Conservation (phyloP, 2,113 vertebrate genomes). For the Vanacampus margaritifer region DNA sequence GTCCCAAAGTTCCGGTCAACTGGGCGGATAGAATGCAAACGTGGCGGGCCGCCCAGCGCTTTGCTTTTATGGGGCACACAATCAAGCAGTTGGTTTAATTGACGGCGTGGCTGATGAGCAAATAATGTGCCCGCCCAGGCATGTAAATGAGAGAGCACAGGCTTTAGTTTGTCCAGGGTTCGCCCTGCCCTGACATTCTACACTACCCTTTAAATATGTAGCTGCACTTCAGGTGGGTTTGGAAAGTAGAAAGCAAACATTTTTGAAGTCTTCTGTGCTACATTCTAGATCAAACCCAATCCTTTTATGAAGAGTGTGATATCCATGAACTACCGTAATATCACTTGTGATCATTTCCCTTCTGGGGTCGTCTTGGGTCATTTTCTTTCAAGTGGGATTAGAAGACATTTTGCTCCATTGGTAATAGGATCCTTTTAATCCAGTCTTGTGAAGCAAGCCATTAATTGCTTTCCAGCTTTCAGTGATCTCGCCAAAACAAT, state of each 20-base stretch:
- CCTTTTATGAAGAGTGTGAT: neutral
- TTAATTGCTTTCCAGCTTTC: conserved; percentile 46
- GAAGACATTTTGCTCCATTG: conserved; percentile 31
- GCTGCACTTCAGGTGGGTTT: neutral
- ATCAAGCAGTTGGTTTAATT: conserved; percentile 41
- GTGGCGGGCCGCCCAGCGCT: conserved; percentile 37
- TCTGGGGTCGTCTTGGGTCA: conserved; percentile 5
- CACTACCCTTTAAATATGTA: no score
- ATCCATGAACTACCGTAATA: neutral
- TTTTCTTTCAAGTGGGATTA: conserved; percentile 31
- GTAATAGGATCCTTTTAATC: conserved; percentile 54
- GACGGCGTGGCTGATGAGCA: conserved; percentile 20
- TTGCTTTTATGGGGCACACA: conserved; percentile 41
- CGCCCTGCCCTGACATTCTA: neutral
- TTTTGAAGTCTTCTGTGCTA: neutral
- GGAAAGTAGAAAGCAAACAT: neutral
- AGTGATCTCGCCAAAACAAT: conserved; percentile 40
- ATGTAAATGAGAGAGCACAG: conserved; percentile 11
- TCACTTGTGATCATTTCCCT: neutral
- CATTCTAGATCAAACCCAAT: neutral
- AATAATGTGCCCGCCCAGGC: conserved; percentile 43
- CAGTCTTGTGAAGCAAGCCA: conserved; percentile 34
- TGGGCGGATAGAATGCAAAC: conserved; percentile 47
- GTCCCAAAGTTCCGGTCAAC: conserved; percentile 51
- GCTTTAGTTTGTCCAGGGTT: conserved; percentile 1